Conservation (phyloP, 2,888 invertebrate species). For the Malthinus seriepunctatus region DNA sequence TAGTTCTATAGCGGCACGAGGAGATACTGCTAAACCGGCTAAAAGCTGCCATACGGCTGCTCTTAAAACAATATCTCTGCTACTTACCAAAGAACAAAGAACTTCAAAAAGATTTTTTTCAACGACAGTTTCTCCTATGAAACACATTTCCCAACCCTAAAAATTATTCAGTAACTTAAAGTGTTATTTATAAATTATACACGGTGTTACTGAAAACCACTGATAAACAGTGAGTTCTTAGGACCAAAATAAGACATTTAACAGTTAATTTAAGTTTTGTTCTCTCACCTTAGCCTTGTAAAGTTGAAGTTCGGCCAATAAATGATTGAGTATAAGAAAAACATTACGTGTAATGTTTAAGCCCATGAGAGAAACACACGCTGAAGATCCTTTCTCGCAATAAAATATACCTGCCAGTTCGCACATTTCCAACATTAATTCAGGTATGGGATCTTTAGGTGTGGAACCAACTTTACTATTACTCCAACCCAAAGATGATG, state of each 20-base stretch:
- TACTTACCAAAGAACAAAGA: constrained; percentile 56
- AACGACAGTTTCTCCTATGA: constrained; percentile 41
- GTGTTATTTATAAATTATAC: no score
- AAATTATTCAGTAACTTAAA: constrained; percentile 5
- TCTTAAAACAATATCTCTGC: constrained; percentile 59
- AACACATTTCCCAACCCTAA: constrained; percentile 49
- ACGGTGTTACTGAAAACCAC: no score
- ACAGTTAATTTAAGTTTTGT: no score
- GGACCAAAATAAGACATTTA: no score
- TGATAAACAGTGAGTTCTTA: no score
- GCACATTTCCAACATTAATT: constrained; percentile 54
- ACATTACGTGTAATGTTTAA: constrained; percentile 59
- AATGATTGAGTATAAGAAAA: constrained; percentile 59
- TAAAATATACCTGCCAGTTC: constrained; percentile 60
- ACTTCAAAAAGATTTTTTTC: constrained; percentile 44
- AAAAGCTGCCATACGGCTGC: constrained; percentile 59
- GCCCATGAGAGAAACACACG: constrained; percentile 60
- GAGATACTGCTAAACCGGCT: constrained; percentile 52
- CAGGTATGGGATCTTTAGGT: constrained; percentile 45
- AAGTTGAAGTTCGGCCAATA: constrained; percentile 57
- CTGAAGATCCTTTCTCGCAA: constrained; percentile 54
- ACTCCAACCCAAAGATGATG: constrained; percentile 56
- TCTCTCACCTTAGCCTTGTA: constrained; percentile 52
- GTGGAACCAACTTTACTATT: constrained; percentile 41
- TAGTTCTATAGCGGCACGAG: constrained; percentile 44